These are phyloP conservation scores for Remorina albescens DNA, from an alignment of 2,797 vertebrate species.

Conservation along the genomic window DNA sequence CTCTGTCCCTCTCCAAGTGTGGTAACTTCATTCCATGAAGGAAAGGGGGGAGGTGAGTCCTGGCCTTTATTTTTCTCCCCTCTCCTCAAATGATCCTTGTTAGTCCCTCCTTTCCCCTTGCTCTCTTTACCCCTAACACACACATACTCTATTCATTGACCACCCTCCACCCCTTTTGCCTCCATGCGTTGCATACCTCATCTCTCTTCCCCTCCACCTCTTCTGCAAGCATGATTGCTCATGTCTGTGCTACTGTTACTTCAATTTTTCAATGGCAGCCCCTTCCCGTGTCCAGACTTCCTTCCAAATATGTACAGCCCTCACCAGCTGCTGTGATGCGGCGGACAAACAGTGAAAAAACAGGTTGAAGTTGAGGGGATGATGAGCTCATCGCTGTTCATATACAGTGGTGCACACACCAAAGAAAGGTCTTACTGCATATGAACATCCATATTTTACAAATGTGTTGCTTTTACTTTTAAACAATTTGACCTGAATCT, in stretches of 20 bases:
- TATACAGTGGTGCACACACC: neutral
- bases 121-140: conserved; percentile 36
- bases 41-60: conserved; percentile 51
- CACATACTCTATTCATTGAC: conserved; percentile 65
- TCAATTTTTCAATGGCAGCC: conserved; percentile 79
- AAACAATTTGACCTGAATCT: no score
- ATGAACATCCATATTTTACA: no score
- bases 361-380: conserved; percentile 1
- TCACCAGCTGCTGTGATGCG: conserved; percentile 34
- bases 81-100: conserved; percentile 75
- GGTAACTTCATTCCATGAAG: conserved; percentile 73
- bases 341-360: conserved; percentile 11
- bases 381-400: neutral
- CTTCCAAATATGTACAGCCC: conserved; percentile 57
- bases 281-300: conserved; percentile 48
- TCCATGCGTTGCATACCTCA: conserved; percentile 68
- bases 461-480: no score
- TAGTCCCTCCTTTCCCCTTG: conserved; percentile 64
- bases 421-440: no score
- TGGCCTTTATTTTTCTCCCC: conserved; percentile 60
- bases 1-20: conserved; percentile 58
- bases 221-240: conserved; percentile 66
- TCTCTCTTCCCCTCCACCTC: conserved; percentile 64
- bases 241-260: conserved; percentile 79
- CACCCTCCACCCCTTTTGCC: conserved; percentile 60